Evolutionary conservation across 2,888 invertebrate species (phyloP).

Genomic region (Pseudoips prasinana): DNA sequence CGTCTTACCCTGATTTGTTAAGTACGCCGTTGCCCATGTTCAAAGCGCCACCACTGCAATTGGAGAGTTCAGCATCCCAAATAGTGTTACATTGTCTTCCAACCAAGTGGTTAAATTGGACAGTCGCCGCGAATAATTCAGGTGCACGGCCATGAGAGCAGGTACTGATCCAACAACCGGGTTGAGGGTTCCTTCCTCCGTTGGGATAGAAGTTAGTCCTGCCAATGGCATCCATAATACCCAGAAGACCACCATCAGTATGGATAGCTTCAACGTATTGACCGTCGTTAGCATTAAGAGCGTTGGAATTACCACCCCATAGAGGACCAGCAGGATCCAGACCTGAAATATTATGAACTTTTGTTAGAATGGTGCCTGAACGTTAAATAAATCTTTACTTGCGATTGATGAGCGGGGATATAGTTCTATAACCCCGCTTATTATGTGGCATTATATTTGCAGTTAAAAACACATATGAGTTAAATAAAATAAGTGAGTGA

Average conservation of each 20-base stretch:
- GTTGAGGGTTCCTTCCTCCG: slow-evolving; percentile 60
- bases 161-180: slow-evolving; percentile 54
- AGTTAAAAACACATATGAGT: too few relatives aligned
- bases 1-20: slow-evolving; percentile 44
- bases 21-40: slow-evolving; percentile 51
- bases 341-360: slow-evolving; percentile 44
- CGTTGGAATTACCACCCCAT: slow-evolving; percentile 50
- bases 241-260: slow-evolving; percentile 58
- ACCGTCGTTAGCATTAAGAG: slow-evolving; percentile 47
- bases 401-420: too few relatives aligned
- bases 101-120: slow-evolving; percentile 49
- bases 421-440: too few relatives aligned
- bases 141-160: slow-evolving; percentile 60
- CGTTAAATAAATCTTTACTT: too few relatives aligned
- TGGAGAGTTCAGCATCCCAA: slow-evolving; percentile 35
- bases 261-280: slow-evolving; percentile 64
- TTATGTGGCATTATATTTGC: too few relatives aligned
- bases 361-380: too few relatives aligned
- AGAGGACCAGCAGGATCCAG: slow-evolving; percentile 63
- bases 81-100: slow-evolving; percentile 44
- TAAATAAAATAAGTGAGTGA: too few relatives aligned
- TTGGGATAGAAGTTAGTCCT: slow-evolving; percentile 68
- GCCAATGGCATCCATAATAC: slow-evolving; percentile 52
- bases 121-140: slow-evolving; percentile 52
- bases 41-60: slow-evolving; percentile 37